phyloP scores from a whole-genome alignment of 1,140 invertebrate species.

The Dreissena polymorpha region DNA sequence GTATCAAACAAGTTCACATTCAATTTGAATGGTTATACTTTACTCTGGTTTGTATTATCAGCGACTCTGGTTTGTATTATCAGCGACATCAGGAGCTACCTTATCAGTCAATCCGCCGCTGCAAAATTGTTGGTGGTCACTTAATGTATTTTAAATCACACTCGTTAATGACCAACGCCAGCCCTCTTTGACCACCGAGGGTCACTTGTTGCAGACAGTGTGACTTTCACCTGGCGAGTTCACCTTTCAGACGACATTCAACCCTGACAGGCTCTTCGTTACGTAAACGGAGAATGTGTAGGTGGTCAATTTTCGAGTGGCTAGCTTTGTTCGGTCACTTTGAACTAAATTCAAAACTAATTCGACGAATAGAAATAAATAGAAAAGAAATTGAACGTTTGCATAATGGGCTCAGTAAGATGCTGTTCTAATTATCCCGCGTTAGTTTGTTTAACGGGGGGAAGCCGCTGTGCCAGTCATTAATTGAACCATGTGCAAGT shows the following conservation, averaged over 20 bases:
- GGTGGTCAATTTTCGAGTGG: slow-evolving; percentile 16
- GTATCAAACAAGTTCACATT: too few species aligned
- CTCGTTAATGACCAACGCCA: slow-evolving; percentile 2
- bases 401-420: slow-evolving; percentile 7
- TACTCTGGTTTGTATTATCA: too few species aligned
- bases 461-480: too few species aligned
- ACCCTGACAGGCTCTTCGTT: slow-evolving; percentile 21
- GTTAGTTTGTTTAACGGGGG: not conserved
- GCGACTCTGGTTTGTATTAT: too few species aligned
- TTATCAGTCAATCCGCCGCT: too few species aligned
- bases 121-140: slow-evolving; percentile 28
- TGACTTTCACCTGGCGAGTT: slow-evolving; percentile 40
- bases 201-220: slow-evolving; percentile 42
- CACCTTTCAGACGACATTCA: slow-evolving; percentile 26
- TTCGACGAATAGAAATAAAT: slow-evolving; percentile 9
- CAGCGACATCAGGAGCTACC: too few species aligned
- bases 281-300: slow-evolving; percentile 13
- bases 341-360: slow-evolving; percentile 42
- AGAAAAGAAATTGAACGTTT: slow-evolving; percentile 27
- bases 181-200: slow-evolving; percentile 12
- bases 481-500: too few species aligned
- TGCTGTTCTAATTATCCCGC: not conserved
- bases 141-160: slow-evolving; percentile 3
- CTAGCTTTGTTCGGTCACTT: slow-evolving; percentile 16
- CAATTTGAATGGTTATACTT: too few species aligned